Conservation (phyloP, 1,140 invertebrate species). For the Hydropsyche tenuis region DNA sequence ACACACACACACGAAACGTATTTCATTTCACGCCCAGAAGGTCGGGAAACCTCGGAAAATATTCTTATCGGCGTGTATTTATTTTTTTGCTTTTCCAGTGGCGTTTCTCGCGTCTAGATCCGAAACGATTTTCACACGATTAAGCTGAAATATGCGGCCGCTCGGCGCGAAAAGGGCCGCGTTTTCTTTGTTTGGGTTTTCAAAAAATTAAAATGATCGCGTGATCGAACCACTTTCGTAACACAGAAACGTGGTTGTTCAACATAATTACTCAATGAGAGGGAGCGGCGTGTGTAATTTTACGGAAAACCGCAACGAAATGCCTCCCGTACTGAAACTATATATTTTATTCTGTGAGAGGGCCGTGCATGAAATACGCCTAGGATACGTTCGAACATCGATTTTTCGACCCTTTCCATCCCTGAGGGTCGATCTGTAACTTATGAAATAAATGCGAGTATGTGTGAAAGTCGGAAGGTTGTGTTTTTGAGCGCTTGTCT, state of each 20-base stretch:
- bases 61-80: too few relatives aligned
- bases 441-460: too few relatives aligned
- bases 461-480: too few relatives aligned
- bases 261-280: slow-evolving; percentile 27
- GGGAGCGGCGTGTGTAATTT: slow-evolving; percentile 28
- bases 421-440: too few relatives aligned
- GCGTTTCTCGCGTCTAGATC: too few relatives aligned
- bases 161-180: not conserved
- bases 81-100: too few relatives aligned
- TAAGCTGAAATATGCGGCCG: slow-evolving; percentile 13
- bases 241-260: slow-evolving; percentile 17
- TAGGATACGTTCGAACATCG: not conserved
- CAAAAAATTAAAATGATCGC: slow-evolving; percentile 24
- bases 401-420: not conserved
- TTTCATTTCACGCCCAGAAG: not conserved
- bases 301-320: slow-evolving; percentile 24
- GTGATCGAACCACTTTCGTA: slow-evolving; percentile 21
- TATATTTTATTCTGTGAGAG: not conserved
- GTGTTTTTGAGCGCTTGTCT: too few relatives aligned
- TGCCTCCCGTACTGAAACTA: slow-evolving; percentile 17
- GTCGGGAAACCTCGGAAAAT: not conserved
- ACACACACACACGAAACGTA: not conserved
- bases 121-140: slow-evolving; percentile 8
- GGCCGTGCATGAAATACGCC: not conserved
- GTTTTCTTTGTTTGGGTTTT: slow-evolving; percentile 20